Percentiles rank a stretch among this genome's conserved stretches.
Conservation (phyloP, 2,888 invertebrate species). For the Drosophila quinaria region DNA sequence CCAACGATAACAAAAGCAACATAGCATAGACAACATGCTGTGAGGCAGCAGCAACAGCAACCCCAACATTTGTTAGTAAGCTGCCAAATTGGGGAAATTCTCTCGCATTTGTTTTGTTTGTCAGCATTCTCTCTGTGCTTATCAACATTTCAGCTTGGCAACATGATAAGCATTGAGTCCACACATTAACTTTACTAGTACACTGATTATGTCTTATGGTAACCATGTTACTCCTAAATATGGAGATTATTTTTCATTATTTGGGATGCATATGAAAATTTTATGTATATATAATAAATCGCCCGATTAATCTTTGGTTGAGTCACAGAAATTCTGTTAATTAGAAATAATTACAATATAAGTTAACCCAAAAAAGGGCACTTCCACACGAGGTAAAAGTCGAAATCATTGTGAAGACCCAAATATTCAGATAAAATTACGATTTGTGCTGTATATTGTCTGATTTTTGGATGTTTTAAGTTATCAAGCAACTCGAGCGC, state of each 20-base stretch:
- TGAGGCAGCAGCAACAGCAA: constrained; percentile 27
- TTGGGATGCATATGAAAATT: too few species aligned
- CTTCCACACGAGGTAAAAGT: too few species aligned
- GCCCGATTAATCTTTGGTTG: too few species aligned
- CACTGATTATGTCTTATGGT: neutral
- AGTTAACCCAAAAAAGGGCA: too few species aligned
- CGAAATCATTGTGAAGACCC: too few species aligned
- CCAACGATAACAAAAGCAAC: neutral
- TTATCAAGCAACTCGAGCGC: too few species aligned
- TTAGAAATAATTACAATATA: too few species aligned
- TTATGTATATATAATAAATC: too few species aligned
- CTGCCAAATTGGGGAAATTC: constrained; percentile 54
- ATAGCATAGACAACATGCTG: constrained; percentile 13
- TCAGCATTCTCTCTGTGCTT: constrained; percentile 39
- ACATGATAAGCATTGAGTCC: constrained; percentile 16
- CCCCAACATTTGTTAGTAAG: constrained; percentile 10
- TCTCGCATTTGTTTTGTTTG: constrained; percentile 53
- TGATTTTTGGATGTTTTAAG: too few species aligned
- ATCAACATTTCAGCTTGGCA: constrained; percentile 52
- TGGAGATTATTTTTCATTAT: neutral
- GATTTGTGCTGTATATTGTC: too few species aligned
- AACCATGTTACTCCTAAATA: neutral
- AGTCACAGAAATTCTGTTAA: too few species aligned
- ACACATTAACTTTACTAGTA: neutral
- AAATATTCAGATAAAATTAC: too few species aligned